Percentiles rank a stretch among this genome's conserved stretches.
Evolutionary conservation across 2,113 vertebrate genomes (phyloP).

Genomic region (Tupaia chinensis): DNA sequence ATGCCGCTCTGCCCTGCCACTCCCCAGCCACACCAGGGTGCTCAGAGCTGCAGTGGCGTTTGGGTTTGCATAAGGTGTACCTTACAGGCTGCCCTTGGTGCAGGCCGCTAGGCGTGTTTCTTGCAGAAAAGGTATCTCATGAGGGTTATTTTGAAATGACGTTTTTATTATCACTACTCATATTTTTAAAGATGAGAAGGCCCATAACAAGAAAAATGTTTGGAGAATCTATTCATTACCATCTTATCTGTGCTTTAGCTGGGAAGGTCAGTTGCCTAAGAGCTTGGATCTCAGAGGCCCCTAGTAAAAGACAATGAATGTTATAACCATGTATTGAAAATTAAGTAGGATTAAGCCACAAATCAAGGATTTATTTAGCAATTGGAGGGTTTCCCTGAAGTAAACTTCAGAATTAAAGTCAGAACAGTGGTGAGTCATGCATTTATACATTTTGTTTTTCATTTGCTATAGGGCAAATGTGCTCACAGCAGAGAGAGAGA

Average conservation of each 20-base stretch:
- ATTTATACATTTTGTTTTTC: background rate
- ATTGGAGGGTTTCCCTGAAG: constrained; percentile 4
- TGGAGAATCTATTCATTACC: background rate
- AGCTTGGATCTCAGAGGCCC: background rate
- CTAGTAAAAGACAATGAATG: background rate
- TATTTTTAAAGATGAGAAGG: background rate
- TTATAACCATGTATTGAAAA: background rate
- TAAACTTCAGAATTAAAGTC: constrained; percentile 37
- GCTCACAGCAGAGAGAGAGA: no score
- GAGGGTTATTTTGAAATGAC: background rate
- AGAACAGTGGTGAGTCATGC: constrained; percentile 3
- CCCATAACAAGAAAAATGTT: background rate
- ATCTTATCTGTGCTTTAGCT: background rate
- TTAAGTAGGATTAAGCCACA: constrained; percentile 32
- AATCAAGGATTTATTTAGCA: constrained; percentile 55
- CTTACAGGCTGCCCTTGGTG: background rate
- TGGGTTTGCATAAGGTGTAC: background rate
- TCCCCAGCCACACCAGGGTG: background rate
- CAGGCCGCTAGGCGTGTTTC: background rate
- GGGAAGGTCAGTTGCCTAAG: background rate
- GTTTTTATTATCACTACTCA: no score
- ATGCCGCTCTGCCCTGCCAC: no score
- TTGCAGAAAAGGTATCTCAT: background rate
- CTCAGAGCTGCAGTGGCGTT: background rate
- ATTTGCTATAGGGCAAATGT: background rate